A percentile compares a stretch with the other conserved stretches of the same genome.
phyloP scores from a whole-genome alignment of 2,888 invertebrate species.

The Oxystoma pomonae region DNA sequence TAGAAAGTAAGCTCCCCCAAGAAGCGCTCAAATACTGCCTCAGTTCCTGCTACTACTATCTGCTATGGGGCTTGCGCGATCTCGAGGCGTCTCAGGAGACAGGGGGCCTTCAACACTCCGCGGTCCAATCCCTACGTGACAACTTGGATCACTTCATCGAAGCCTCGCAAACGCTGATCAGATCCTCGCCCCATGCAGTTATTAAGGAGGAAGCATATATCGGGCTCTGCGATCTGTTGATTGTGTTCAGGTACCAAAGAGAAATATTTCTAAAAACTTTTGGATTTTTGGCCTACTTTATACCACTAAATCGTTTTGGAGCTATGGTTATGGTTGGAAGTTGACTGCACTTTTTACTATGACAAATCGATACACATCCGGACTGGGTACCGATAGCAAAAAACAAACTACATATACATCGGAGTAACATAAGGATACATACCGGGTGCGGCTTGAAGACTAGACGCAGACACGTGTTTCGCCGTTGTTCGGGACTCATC shows the following conservation, averaged over 20 bases:
- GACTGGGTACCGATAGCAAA: too few species aligned
- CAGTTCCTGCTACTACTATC: constrained; percentile 79
- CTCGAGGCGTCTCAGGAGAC: constrained; percentile 69
- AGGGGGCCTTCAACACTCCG: constrained; percentile 54
- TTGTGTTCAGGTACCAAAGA: constrained; percentile 74
- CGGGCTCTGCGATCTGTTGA: constrained; percentile 91
- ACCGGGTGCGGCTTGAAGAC: too few species aligned
- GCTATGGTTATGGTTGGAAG: too few species aligned
- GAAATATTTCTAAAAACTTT: too few species aligned
- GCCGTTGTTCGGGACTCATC: too few species aligned
- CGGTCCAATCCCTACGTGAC: constrained; percentile 60
- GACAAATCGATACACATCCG: too few species aligned
- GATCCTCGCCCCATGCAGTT: constrained; percentile 60
- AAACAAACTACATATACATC: too few species aligned
- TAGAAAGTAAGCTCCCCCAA: constrained; percentile 50
- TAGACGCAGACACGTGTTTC: too few species aligned
- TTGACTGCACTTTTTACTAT: too few species aligned
- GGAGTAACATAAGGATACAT: too few species aligned
- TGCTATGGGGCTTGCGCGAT: constrained; percentile 85
- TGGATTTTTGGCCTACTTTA: too few species aligned
- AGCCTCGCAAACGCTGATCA: constrained; percentile 66
- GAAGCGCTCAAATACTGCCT: constrained; percentile 74
- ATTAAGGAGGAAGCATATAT: constrained; percentile 86
- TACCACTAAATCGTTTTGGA: too few species aligned
- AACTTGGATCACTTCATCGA: constrained; percentile 73